Conservation (phyloP, 2,113 vertebrate genomes). For the Mesembrinibis cayennensis region DNA sequence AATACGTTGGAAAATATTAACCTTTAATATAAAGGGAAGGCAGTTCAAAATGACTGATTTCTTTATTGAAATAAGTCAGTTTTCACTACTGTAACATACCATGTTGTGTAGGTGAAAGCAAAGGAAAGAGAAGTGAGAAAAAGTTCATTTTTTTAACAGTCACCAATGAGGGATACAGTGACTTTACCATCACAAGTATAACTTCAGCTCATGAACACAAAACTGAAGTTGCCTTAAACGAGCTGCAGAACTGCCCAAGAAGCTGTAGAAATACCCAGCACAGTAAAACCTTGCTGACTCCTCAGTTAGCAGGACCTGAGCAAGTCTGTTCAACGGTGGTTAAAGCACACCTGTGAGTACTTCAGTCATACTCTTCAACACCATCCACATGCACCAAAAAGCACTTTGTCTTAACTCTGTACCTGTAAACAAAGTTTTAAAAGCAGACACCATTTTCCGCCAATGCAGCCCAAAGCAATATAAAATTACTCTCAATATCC, state of each 20-base stretch:
- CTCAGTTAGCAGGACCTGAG: neutral
- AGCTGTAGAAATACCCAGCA: neutral
- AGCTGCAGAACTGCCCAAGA: neutral
- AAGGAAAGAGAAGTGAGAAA: slow-evolving; percentile 2
- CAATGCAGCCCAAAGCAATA: neutral
- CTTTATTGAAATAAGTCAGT: neutral
- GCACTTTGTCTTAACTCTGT: neutral
- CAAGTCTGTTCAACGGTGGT: neutral
- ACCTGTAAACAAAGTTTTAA: neutral
- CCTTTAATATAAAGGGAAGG: neutral
- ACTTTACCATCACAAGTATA: neutral
- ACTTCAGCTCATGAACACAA: neutral
- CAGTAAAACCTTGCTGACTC: neutral
- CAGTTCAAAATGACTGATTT: slow-evolving; percentile 10
- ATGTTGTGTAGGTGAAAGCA: neutral
- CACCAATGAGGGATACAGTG: neutral
- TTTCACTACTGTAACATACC: neutral
- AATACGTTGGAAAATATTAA: neutral
- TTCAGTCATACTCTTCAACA: neutral
- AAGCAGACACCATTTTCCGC: neutral
- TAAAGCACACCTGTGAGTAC: neutral
- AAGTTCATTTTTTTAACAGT: neutral
- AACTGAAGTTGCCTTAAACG: neutral
- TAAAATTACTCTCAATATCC: neutral
- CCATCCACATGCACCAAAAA: neutral